Conservation (phyloP, 1,140 invertebrate species). For the Heliothis virescens region DNA sequence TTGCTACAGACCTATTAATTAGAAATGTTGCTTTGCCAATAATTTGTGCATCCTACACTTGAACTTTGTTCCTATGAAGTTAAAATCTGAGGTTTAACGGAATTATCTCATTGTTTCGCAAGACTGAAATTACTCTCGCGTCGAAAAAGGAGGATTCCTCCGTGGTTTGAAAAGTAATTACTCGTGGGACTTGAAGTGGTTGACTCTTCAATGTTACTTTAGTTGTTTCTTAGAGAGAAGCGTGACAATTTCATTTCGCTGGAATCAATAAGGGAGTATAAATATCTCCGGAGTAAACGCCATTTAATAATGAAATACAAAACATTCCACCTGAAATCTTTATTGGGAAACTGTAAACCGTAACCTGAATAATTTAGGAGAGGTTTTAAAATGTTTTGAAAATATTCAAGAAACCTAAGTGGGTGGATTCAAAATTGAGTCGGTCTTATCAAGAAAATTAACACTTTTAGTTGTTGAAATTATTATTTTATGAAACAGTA, state of each 20-base stretch:
- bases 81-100: not conserved
- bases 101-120: conserved; percentile 5
- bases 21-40: conserved; percentile 6
- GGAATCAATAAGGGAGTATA: conserved; percentile 8
- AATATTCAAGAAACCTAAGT: not conserved
- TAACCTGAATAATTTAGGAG: not conserved
- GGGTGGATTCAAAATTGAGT: too few species aligned
- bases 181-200: conserved; percentile 16
- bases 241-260: conserved; percentile 22
- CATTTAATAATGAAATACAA: too few species aligned
- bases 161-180: conserved; percentile 30
- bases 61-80: not conserved
- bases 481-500: conserved; percentile 20
- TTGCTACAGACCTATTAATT: conserved; percentile 24
- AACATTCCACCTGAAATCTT: not conserved
- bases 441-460: not conserved
- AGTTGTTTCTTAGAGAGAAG: conserved; percentile 9
- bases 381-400: not conserved
- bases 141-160: conserved; percentile 21
- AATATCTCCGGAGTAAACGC: not conserved
- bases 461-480: not conserved
- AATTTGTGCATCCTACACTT: conserved; percentile 17
- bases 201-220: conserved; percentile 26
- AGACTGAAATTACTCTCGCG: not conserved
- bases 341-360: not conserved